Base-by-base conservation (phyloP, 1,140 invertebrate genomes). In the Danaus plexippus region DNA sequence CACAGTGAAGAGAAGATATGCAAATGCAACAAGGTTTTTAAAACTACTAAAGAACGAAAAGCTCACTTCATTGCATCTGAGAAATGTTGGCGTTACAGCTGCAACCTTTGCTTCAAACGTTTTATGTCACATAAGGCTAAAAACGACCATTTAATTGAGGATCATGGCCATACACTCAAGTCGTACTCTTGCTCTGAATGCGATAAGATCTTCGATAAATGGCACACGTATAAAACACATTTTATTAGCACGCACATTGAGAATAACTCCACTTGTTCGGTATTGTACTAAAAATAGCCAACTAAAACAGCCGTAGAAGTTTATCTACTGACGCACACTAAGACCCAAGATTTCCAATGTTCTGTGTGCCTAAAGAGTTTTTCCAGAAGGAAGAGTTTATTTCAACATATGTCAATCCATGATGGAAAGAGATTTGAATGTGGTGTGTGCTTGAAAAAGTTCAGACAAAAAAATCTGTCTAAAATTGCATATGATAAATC, bases 371-470 rank as follows among this genome's bases (percentile, higher is more conserved):
- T 86, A 5, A 90, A 88, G 57, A 82, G 82, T 4, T 89, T 88
- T 54, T 59, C 82, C 1, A 85, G 88, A 11, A 88, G 87, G 56
- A 88, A 85, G 52, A 89, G 87, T 11, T 44, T 90, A 9, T 77
- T 83, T 4, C 86, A 87, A 9, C 89, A 90, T 54, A 87, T 88
- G 61, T 84, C 74, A 75, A 83, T 81, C 11, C 84, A 87, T 59
- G 87, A 46, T 58, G 85, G 52, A 71, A 83, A 77, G 51, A 57
- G 67, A 41, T 75, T 80, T 51, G 69, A 71, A 41, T 90, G 89
- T 66, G 77, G 80, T 10, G 51, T 86, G n/a, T 90, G 89, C 67
- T 78, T 87, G 64, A 89, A 89, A 54, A 82, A 88, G 46, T 90
- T 90, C 64, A 84, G 83, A 43, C 85, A 87, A 44, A 68, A n/a